Conservation (phyloP, 1,140 invertebrate species). For the Pygmarrhopalites habei region DNA sequence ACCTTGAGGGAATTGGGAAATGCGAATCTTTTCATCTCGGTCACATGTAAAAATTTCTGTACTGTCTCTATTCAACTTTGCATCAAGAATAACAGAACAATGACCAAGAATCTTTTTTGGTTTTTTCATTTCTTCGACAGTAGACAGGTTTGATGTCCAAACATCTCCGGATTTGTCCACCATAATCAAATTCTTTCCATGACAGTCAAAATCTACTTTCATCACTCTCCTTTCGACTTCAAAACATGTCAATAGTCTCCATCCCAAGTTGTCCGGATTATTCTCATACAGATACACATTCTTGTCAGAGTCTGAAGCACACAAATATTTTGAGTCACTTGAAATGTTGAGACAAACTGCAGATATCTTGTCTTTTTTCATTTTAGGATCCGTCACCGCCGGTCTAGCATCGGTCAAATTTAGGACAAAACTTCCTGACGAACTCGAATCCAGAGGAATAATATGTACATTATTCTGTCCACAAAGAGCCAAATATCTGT, state of each 20-base stretch:
- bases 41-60: conserved; percentile 12
- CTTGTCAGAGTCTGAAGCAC: conserved; percentile 15
- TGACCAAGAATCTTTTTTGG: conserved; percentile 15
- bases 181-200: neutral
- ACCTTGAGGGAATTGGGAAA: conserved; percentile 15
- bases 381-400: too few species aligned
- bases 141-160: neutral
- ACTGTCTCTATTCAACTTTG: neutral
- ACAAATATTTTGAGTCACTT: neutral
- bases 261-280: neutral
- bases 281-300: conserved; percentile 11
- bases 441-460: neutral
- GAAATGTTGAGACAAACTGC: conserved; percentile 8
- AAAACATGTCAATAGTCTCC: conserved; percentile 3
- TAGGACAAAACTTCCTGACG: neutral
- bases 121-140: neutral
- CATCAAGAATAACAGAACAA: conserved; percentile 16
- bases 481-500: neutral
- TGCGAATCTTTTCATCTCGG: conserved; percentile 21
- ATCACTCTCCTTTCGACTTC: conserved; percentile 14
- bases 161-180: conserved; percentile 20
- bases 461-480: neutral
- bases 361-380: neutral
- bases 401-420: neutral
- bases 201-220: conserved; percentile 2